phyloP scores from a whole-genome alignment of 2,797 vertebrate genomes.

The Diglossa cyanea region DNA sequence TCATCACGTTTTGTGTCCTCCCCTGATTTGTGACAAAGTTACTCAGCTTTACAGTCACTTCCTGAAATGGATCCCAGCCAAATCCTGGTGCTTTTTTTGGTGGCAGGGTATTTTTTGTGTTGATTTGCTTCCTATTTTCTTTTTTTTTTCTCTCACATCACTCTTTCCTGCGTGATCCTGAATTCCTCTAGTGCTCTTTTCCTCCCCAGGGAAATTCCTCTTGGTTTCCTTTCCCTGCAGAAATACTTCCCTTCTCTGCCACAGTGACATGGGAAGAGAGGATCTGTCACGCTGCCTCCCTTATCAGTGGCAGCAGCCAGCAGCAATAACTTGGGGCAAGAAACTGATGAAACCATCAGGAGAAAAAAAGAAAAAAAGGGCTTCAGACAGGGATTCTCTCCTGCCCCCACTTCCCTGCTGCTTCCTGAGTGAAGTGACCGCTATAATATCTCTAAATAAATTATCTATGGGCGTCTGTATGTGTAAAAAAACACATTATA shows the following conservation, averaged over 20 bases:
- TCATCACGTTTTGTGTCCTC: background rate
- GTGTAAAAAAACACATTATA: background rate
- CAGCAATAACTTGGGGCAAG: background rate
- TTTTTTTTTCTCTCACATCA: slow-evolving; percentile 41
- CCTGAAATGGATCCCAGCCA: slow-evolving; percentile 50
- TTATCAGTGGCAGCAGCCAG: background rate
- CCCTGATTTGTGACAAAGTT: slow-evolving; percentile 17
- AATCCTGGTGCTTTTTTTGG: slow-evolving; percentile 53
- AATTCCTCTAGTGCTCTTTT: slow-evolving; percentile 57
- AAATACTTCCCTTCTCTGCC: slow-evolving; percentile 19
- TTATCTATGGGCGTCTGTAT: fast-evolving
- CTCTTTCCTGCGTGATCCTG: slow-evolving; percentile 54
- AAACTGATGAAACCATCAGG: background rate
- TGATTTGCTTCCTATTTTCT: slow-evolving; percentile 35
- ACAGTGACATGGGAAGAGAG: background rate
- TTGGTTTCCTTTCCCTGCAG: slow-evolving; percentile 44
- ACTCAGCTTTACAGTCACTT: slow-evolving; percentile 35
- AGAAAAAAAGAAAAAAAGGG: background rate
- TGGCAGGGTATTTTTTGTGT: background rate
- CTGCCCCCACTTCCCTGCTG: background rate
- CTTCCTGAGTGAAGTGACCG: background rate
- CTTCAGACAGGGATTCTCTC: background rate
- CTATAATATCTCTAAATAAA: background rate
- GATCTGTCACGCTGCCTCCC: background rate
- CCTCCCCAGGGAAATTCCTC: slow-evolving; percentile 31